Evolutionary conservation across 2,888 invertebrate species (phyloP), one percentile per base, ranked within the genome.

Genomic region (Uloborus plumipes): DNA sequence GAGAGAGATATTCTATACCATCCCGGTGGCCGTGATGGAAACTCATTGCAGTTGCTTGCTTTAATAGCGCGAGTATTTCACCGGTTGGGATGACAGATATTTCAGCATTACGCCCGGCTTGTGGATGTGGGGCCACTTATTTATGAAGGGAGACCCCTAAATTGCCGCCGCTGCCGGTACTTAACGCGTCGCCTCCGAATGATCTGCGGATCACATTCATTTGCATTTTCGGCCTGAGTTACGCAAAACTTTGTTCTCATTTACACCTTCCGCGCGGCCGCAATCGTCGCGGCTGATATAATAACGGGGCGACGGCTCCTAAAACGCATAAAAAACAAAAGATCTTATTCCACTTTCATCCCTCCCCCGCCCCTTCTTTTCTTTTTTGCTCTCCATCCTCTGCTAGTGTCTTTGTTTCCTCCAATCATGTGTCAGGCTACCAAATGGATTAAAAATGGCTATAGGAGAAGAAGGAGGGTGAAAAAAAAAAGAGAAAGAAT

Each of bases 11-110:
- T 73, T 73, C 73, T 67, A 67, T 81, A 81, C 73, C 64, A 74
- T 81, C 70, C 47, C 64, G 39, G 39, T 39, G 39, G 49, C 20
- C 50, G 78, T 84, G 84, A 84, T 84, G 84, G 78, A 84, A 79
- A 75, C 73, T 84, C 84, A 84, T 84, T 84, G 78, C 74, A 59
- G 80, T 81, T 75, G 74, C 74, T 72, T 74, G 84, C 84, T 84
- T 81, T 84, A 84, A 84, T 84, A 79, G 84, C 78, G 64, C 50
- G 67, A 84, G 84, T 84, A 84, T 84, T 79, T 84, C 84, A 84
- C 77, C 67, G 61, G 69, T 66, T 50, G 39, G 65, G 65, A 76
- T 75, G 84, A 84, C 84, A 84, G 84, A 84, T 84, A 84, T 84
- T 84, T 79, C 75, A 75, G 74, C 79, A 84, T 84, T 79, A 84